Conservation (phyloP, 2,888 invertebrate species). For the Drosophila subquinaria region DNA sequence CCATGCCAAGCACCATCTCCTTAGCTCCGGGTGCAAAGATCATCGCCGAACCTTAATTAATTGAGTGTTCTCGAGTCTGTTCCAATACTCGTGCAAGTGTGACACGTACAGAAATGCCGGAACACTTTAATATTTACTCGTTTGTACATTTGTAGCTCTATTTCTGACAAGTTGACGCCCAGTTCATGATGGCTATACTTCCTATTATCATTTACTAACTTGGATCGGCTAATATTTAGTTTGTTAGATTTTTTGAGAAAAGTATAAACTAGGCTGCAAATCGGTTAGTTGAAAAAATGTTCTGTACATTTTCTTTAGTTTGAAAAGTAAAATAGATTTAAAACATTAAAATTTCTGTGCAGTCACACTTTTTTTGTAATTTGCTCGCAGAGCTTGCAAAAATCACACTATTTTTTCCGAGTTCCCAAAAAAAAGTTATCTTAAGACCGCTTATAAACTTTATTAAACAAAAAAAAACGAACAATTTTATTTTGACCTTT, state of each 20-base stretch:
- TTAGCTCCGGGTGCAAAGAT: slow-evolving; percentile 78
- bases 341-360: no score
- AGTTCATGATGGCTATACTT: slow-evolving; percentile 3
- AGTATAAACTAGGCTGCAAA: no score
- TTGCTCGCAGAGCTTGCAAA: no score
- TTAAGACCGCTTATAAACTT: no score
- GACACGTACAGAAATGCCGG: slow-evolving; percentile 36
- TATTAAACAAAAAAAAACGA: no score
- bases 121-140: slow-evolving; percentile 23
- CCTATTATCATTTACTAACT: not conserved
- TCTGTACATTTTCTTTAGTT: no score
- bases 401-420: no score
- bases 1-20: slow-evolving; percentile 36
- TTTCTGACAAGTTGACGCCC: slow-evolving; percentile 40
- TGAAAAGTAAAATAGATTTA: no score
- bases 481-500: not conserved
- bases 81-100: slow-evolving; percentile 10
- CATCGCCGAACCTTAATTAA: slow-evolving; percentile 79
- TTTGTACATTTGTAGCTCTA: slow-evolving; percentile 1
- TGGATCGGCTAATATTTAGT: not conserved
- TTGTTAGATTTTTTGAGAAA: not conserved
- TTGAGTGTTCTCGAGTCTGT: slow-evolving; percentile 60
- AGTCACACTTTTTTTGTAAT: no score
- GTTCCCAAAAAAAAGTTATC: no score
- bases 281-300: no score